Base-by-base conservation (phyloP, 2,113 vertebrate species). In the Salvator merianae region DNA sequence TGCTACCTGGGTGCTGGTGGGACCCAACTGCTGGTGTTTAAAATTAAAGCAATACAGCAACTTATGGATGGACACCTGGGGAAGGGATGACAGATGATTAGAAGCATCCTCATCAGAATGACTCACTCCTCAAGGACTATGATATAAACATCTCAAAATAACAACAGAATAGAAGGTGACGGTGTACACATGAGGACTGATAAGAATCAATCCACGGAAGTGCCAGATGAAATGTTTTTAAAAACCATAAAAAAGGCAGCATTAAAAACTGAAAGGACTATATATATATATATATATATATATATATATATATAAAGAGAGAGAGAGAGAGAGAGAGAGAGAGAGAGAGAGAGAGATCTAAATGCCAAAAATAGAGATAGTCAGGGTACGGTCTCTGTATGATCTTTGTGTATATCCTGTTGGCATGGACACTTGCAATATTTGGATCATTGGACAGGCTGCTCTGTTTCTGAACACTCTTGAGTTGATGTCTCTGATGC, bases 41-140 rank as follows among this genome's bases (percentile, higher is more conserved):
- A 84, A 77, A 77, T 77, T 77, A 84, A 75, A 47, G 66, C 74
- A 84, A n/a, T 69, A 69, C 34, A 55, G 63, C 28, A 65, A 77
- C 28, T 55, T 84, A 84, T 40, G 55, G 63, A 69, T 32, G 55
- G 71, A 71, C 34, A 71, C 75, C 47, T 77, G 79, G 47, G 43
- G 32, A 30, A 77, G 74, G 53, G 65, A 26, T 69, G 47, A 69
- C 43, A 77, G 63, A 74, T n/a, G 26, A 82, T 10, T 16, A 77
- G 43, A 70, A 69, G 40, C 50, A 77, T 77, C 53, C 69, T 73
- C 30, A 43, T 71, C 59, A 83, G 59, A 79, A 47, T 32, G 63
- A 83, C 71, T 81, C 24, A 59, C 47, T 81, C 79, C 79, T 71
- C 28, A 81, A 50, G 79, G 68, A 81, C 5, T 6, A 71, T 30